Conservation (phyloP, 2,888 invertebrate genomes). For the Chrysomela aeneicollis region DNA sequence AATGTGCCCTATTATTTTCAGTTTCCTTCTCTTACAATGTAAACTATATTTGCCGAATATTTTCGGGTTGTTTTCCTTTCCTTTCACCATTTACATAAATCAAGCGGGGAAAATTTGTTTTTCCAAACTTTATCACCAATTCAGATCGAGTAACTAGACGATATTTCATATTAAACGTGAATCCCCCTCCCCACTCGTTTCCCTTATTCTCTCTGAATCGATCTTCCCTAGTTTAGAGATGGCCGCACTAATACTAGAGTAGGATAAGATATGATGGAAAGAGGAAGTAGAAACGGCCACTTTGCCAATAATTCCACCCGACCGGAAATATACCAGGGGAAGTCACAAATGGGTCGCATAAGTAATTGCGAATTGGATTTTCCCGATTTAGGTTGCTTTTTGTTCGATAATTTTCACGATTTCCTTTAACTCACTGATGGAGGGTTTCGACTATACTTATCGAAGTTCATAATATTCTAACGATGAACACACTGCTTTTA, state of each 20-base stretch:
- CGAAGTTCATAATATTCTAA: too few relatives aligned
- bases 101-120: slow-evolving; percentile 53
- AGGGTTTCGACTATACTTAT: too few relatives aligned
- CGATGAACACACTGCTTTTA: too few relatives aligned
- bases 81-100: slow-evolving; percentile 54
- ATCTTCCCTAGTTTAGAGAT: slow-evolving; percentile 4
- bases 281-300: background rate
- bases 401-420: too few relatives aligned
- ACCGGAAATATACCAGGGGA: too few relatives aligned
- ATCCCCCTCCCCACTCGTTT: background rate
- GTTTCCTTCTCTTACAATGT: slow-evolving; percentile 45
- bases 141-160: slow-evolving; percentile 56
- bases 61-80: slow-evolving; percentile 45
- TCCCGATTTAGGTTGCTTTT: too few relatives aligned
- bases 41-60: background rate
- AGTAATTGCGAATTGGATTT: too few relatives aligned
- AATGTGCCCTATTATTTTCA: too few relatives aligned
- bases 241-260: background rate
- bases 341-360: too few relatives aligned
- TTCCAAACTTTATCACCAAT: slow-evolving; percentile 57
- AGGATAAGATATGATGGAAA: background rate
- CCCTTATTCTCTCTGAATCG: background rate
- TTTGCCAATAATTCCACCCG: too few relatives aligned
- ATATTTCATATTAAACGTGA: slow-evolving; percentile 50
- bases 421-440: too few relatives aligned